A percentile compares a stretch with the other conserved stretches of the same genome.
These are phyloP conservation scores for Pyrrhosoma nymphula DNA, from an alignment of 2,888 invertebrate species.

Conservation along the genomic window DNA sequence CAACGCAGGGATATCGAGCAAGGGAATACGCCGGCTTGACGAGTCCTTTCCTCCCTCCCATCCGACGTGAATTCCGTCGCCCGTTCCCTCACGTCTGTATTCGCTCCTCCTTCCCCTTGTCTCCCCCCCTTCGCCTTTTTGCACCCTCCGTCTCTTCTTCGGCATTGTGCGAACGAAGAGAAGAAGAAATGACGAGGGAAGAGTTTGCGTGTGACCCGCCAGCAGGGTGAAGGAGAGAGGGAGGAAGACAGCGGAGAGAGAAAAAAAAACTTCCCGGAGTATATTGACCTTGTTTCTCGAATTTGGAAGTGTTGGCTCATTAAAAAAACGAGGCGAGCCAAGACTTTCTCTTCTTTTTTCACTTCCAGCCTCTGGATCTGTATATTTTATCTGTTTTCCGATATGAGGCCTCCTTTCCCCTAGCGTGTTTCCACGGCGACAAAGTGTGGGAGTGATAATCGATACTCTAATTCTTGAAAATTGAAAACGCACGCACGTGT, in stretches of 20 bases:
- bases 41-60: no score
- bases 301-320: constrained; percentile 53
- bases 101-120: not conserved
- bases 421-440: not conserved
- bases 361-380: constrained; percentile 1
- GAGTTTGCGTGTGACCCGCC: not conserved
- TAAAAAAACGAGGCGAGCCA: constrained; percentile 28
- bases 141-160: not conserved
- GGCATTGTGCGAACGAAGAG: no score
- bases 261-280: not conserved
- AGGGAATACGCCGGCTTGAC: no score
- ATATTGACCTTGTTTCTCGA: constrained; percentile 55
- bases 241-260: no score
- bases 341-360: not conserved
- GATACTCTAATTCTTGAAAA: constrained; percentile 32
- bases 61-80: not conserved
- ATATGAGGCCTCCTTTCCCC: not conserved
- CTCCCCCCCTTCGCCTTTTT: not conserved
- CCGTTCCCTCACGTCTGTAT: not conserved
- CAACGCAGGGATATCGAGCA: no score
- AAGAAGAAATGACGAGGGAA: not conserved
- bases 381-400: constrained; percentile 41
- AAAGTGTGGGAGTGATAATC: not conserved
- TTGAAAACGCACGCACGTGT: not conserved
- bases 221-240: no score